A percentile compares a stretch with the other conserved stretches of the same genome.
phyloP scores from a whole-genome alignment of 2,888 invertebrate species.

The Hydraecia micacea region DNA sequence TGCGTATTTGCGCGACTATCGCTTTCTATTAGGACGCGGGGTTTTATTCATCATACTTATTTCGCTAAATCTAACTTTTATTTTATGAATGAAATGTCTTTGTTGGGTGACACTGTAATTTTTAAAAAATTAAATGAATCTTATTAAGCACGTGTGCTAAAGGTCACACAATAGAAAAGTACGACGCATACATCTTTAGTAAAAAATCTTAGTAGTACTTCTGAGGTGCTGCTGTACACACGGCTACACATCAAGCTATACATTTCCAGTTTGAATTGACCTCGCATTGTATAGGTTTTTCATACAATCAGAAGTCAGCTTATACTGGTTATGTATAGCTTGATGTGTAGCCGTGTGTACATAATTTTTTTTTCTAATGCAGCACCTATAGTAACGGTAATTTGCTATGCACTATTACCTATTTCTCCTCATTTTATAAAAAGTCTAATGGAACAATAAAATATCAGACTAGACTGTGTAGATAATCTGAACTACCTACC shows the following conservation, averaged over 20 bases:
- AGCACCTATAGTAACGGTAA: not conserved
- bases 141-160: constrained; percentile 19
- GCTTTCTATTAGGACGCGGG: not conserved
- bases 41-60: constrained; percentile 37
- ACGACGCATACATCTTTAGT: constrained; percentile 16
- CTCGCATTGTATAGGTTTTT: too few species aligned
- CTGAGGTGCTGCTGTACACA: not conserved
- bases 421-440: constrained; percentile 24
- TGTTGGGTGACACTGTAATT: constrained; percentile 17
- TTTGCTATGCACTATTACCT: constrained; percentile 31
- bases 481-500: constrained; percentile 60
- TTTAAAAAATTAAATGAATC: constrained; percentile 19
- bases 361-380: constrained; percentile 8
- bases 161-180: constrained; percentile 23
- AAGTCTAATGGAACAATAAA: constrained; percentile 58
- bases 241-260: too few species aligned
- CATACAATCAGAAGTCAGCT: too few species aligned
- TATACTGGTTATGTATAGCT: too few species aligned
- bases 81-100: constrained; percentile 43
- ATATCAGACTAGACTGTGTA: constrained; percentile 73
- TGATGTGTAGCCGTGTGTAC: too few species aligned
- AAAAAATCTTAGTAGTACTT: constrained; percentile 16
- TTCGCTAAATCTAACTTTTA: constrained; percentile 42
- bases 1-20: not conserved
- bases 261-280: too few species aligned